Base-by-base conservation (phyloP, 2,888 invertebrate genomes). In the Leucophora obtusa region DNA sequence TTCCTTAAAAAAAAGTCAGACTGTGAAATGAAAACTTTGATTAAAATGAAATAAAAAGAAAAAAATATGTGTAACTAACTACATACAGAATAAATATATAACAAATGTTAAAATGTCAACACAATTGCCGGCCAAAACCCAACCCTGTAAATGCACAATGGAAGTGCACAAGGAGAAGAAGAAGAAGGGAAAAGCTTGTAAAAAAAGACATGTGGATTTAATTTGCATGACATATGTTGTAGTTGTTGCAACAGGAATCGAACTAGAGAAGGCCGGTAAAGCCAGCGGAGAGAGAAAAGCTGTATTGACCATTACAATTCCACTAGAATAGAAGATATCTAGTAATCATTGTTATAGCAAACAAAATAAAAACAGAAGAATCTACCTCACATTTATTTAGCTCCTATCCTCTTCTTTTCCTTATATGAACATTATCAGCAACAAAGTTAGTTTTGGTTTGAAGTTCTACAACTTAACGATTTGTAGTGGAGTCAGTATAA, bases 211-310 rank as follows among this genome's bases (percentile, higher is more conserved):
- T 86, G 86, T 88, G 86, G 87, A 86, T 88, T 88, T 88, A 88
- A 88, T 88, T 88, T 88, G 87, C 87, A 86, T 87, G 88, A 88
- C 86, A 87, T 83, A 85, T 86, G 84, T 82, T 84, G 51, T n/a
- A 84, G 58, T 85, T 82, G 28, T 35, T 66, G 60, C 71, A 75
- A 33, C 18, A 69, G 17, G 35, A 66, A 77, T 60, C 54, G 11
- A 70, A 60, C 53, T 33, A 59, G 33, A 66, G 21, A 24, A 4
- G 17, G 17, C 33, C 38, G 51, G 17, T 69, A 65, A 15, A 21
- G 14, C 14, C 7, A 7, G 28, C 9, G 38, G 65, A 18, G 38
- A 9, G 60, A 2, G 62, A 38, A 17, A 38, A 38, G 38, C 4
- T 38, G 38, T 53, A 28, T 3, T 21, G 24, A 50, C 28, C 21